These are phyloP conservation scores for Macrobrachium rosenbergii DNA, from an alignment of 1,140 invertebrate species.

Conservation along the genomic window DNA sequence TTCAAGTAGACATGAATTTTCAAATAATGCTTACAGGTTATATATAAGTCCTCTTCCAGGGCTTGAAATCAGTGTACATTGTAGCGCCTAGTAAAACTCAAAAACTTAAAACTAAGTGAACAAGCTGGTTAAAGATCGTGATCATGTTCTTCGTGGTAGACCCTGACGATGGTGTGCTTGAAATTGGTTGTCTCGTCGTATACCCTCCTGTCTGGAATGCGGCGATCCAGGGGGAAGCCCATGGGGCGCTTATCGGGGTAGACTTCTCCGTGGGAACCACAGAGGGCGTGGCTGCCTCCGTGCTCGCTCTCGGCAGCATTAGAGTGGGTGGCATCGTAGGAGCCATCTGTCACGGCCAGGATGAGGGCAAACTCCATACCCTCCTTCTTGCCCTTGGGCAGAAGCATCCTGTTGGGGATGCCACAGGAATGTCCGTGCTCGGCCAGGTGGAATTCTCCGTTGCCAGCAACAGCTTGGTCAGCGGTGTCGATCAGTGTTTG, in stretches of 20 bases:
- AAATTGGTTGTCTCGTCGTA: neutral
- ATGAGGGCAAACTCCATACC: conserved; percentile 72
- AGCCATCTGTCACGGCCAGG: conserved; percentile 70
- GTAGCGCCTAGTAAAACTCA: no score
- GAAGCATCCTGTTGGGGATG: conserved; percentile 75
- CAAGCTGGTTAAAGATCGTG: no score
- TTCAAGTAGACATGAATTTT: no score
- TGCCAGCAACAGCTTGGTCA: conserved; percentile 53
- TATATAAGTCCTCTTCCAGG: no score
- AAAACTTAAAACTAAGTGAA: no score
- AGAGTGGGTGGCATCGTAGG: conserved; percentile 67
- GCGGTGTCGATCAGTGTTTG: neutral
- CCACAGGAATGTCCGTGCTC: conserved; percentile 73
- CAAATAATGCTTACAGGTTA: no score
- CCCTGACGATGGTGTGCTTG: neutral
- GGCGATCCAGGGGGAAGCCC: neutral
- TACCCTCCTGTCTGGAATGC: neutral
- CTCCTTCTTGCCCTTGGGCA: conserved; percentile 74
- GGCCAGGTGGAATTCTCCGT: conserved; percentile 71
- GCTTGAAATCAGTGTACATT: no score
- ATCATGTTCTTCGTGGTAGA: conserved; percentile 10
- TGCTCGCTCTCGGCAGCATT: neutral
- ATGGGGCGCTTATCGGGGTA: conserved; percentile 25
- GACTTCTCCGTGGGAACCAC: conserved; percentile 18
- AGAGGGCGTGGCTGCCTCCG: conserved; percentile 20